A percentile compares a stretch with the other conserved stretches of the same genome.
Evolutionary conservation across 2,797 vertebrate genomes (phyloP).

Genomic region (Takifugu rubripes): DNA sequence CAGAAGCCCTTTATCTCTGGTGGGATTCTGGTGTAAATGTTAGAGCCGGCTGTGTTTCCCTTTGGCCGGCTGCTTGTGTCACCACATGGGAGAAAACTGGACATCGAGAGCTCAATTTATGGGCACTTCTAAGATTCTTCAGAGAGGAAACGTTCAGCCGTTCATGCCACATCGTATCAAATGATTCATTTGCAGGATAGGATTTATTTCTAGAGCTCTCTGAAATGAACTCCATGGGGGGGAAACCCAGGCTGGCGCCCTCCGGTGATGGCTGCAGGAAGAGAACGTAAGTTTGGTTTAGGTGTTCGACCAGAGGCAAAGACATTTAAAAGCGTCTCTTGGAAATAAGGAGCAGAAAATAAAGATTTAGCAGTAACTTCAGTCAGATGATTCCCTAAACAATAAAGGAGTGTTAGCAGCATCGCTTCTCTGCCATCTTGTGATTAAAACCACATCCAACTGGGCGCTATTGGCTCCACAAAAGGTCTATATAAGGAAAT

Average conservation of each 20-base stretch:
- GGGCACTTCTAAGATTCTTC: too few relatives aligned
- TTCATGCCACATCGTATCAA: too few relatives aligned
- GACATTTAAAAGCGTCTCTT: slow-evolving; percentile 2
- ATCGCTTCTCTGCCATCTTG: slow-evolving; percentile 1
- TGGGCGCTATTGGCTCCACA: slow-evolving; percentile 10
- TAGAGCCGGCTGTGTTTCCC: slow-evolving; percentile 21
- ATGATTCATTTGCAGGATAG: too few relatives aligned
- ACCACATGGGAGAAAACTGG: slow-evolving; percentile 32
- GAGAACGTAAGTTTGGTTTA: too few relatives aligned
- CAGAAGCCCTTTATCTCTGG: background rate
- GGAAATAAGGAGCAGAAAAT: slow-evolving; percentile 14
- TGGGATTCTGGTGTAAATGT: slow-evolving; percentile 1
- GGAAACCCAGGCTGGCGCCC: too few relatives aligned
- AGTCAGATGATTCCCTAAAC: background rate
- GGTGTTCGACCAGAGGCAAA: too few relatives aligned
- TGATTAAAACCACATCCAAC: slow-evolving; percentile 21
- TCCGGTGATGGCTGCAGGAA: too few relatives aligned
- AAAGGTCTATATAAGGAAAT: background rate
- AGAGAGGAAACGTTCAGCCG: too few relatives aligned
- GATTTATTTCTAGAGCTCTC: too few relatives aligned
- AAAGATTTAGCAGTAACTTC: too few relatives aligned
- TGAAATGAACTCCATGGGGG: too few relatives aligned
- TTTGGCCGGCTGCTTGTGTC: slow-evolving; percentile 64
- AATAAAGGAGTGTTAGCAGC: too few relatives aligned
- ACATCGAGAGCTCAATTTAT: slow-evolving; percentile 3